Conservation (phyloP, 2,113 vertebrate genomes). For the Saguinus imperator region DNA sequence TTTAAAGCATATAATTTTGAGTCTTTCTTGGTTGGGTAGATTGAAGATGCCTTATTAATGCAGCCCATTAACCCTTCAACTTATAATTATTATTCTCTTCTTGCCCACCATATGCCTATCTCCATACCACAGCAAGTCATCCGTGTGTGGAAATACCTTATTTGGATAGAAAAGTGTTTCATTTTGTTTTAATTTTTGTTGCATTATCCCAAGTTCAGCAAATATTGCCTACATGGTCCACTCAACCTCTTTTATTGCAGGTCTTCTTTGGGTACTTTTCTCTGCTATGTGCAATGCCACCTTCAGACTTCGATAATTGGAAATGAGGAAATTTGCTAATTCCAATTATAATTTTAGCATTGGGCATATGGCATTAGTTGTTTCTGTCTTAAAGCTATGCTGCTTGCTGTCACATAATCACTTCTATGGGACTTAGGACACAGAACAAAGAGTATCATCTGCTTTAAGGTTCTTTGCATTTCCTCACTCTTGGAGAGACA, state of each 20-base stretch:
- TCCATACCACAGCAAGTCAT: background rate
- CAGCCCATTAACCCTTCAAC: background rate
- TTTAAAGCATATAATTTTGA: accelerated
- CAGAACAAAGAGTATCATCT: too few relatives aligned
- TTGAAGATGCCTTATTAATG: background rate
- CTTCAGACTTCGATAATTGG: background rate
- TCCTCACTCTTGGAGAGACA: background rate
- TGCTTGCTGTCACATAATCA: background rate
- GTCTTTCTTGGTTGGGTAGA: background rate
- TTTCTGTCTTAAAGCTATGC: background rate
- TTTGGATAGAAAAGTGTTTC: background rate
- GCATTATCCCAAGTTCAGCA: background rate
- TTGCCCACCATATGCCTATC: background rate
- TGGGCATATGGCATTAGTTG: background rate
- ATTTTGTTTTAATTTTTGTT: background rate
- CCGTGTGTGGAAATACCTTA: background rate
- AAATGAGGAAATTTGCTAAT: background rate
- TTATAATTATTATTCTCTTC: background rate
- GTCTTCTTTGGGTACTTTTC: background rate
- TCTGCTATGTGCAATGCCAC: accelerated
- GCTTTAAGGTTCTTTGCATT: background rate
- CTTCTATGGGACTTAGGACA: background rate
- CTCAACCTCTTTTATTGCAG: background rate
- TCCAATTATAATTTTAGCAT: background rate
- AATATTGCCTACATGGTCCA: too few relatives aligned